Evolutionary conservation across 2,888 invertebrate genomes (phyloP), one percentile per base, ranked within the genome.

Genomic region (Gandaritis pyraliata): DNA sequence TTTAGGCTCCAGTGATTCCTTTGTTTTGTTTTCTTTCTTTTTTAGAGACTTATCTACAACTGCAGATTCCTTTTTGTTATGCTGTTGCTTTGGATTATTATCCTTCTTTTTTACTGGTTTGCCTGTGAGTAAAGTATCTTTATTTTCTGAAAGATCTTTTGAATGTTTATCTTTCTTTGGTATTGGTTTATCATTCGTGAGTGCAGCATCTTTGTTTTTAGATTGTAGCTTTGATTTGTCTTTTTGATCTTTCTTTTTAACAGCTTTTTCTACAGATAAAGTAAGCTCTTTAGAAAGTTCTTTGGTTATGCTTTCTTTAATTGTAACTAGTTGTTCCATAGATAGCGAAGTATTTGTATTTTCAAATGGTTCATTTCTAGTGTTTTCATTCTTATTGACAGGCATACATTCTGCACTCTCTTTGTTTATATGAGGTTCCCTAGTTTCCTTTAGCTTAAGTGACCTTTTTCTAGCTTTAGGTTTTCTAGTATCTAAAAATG

Each of bases 401-500:
- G 55, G 23, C 46, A n/a, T 45, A 3, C n/a, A n/a, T 38, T 30
- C 39, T 29, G 3, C 16, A 2, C 12, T 36, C 13, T 56, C 51
- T 61, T 75, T 76, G 61, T 67, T 75, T 59, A 74, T 74, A 52
- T 13, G n/a, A 16, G 48, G 57, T 49, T 71, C 66, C 53, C 66
- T 72, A 33, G 56, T 46, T 46, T 69, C 73, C 64, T 76, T 79
- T 38, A 69, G 60, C 72, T 73, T 75, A 1, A 64, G 65, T 13
- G 69, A 64, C 59, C 75, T 80, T 67, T 72, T 81, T 71, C 75
- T 82, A 61, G 23, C 54, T 64, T 73, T 81, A 7, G 71, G 70
- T 67, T 76, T 82, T 65, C 76, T 80, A 47, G 38, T 54, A 38
- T 66, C 61, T 12, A 72, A 69, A 12, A 41, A 15, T 23, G 30